Conservation (phyloP, 2,113 vertebrate genomes). For the Plecturocebus donacophilus region DNA sequence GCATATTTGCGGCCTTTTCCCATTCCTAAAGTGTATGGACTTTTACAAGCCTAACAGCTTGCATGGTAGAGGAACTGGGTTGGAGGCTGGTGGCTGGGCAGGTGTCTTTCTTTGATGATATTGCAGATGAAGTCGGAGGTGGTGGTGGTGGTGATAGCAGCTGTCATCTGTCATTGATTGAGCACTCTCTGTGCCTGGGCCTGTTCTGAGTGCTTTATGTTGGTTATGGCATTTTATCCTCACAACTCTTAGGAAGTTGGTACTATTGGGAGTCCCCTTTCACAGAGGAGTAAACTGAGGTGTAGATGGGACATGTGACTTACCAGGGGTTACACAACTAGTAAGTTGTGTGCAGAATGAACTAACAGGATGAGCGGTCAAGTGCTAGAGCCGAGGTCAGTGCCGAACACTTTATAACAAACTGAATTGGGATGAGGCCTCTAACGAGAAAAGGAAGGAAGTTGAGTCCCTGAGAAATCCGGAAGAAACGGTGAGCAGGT, state of each 20-base stretch:
- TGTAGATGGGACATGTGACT: neutral
- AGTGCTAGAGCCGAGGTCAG: neutral
- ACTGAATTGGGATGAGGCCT: neutral
- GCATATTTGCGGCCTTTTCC: neutral
- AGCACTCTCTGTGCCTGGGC: rapidly evolving
- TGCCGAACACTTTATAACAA: too few species aligned
- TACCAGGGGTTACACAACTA: neutral
- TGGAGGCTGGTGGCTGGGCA: neutral
- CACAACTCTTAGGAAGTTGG: neutral
- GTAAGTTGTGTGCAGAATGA: neutral
- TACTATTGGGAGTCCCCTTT: neutral
- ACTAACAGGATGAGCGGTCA: neutral
- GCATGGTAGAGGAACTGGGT: neutral
- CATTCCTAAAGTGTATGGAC: rapidly evolving
- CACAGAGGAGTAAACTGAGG: neutral
- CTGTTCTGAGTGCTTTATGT: rapidly evolving
- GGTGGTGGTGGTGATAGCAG: too few species aligned
- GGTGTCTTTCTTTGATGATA: neutral
- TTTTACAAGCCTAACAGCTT: neutral
- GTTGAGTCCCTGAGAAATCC: neutral
- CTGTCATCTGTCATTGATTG: neutral
- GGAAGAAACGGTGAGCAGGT: neutral
- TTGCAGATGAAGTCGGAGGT: too few species aligned
- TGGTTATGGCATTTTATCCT: neutral
- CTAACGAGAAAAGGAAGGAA: neutral